These are phyloP conservation scores for Cromileptes altivelis DNA, from an alignment of 2,113 vertebrate species.

Conservation along the genomic window DNA sequence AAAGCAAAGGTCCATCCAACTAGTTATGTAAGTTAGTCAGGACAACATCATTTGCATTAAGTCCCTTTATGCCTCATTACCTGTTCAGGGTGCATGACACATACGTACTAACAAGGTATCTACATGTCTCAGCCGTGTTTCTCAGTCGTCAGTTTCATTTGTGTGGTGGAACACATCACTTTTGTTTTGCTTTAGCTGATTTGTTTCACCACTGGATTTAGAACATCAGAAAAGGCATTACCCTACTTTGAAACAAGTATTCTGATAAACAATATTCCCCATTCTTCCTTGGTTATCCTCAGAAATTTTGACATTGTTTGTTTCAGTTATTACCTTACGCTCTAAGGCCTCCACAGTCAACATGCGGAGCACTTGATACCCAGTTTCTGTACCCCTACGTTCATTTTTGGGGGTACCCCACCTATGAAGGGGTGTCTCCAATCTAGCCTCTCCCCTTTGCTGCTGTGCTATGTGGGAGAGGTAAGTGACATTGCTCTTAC, in stretches of 20 bases:
- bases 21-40: constrained; percentile 1
- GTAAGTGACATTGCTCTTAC: too few species aligned
- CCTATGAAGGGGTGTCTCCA: too few species aligned
- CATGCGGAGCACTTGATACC: too few species aligned
- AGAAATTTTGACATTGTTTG: neutral
- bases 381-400: too few species aligned
- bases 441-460: too few species aligned
- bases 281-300: neutral
- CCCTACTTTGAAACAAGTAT: neutral
- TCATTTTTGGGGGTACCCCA: too few species aligned
- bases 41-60: neutral
- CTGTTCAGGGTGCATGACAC: constrained; percentile 1
- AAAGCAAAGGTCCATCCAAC: neutral
- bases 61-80: neutral
- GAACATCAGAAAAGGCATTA: constrained; percentile 4
- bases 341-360: too few species aligned
- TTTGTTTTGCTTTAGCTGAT: constrained; percentile 19
- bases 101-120: neutral
- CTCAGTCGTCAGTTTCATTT: neutral
- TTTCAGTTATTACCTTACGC: neutral
- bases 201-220: neutral
- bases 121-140: neutral
- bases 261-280: neutral
- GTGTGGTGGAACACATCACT: constrained; percentile 27
- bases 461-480: too few species aligned